These are phyloP conservation scores for Rhegmatorhina hoffmannsi DNA, from an alignment of 2,113 vertebrate genomes.

Conservation along the genomic window DNA sequence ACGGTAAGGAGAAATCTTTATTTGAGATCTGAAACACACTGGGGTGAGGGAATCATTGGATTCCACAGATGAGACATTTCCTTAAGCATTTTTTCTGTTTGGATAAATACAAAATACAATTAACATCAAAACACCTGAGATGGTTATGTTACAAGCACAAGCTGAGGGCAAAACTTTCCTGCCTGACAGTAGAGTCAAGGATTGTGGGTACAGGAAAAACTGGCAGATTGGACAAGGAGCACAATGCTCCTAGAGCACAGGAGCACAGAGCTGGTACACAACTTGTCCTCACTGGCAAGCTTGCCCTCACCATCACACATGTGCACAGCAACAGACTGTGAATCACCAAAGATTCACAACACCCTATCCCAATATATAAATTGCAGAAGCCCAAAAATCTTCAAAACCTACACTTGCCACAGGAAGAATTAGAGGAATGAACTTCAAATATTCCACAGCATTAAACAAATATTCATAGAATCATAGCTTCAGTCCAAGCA, in stretches of 20 bases:
- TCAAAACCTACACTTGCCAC: neutral
- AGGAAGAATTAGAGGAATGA: fast-evolving
- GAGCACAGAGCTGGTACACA: neutral
- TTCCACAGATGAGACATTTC: neutral
- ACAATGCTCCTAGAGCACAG: neutral
- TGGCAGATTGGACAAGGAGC: neutral
- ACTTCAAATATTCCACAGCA: neutral
- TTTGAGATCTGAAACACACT: neutral
- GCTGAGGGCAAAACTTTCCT: neutral
- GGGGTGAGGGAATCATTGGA: fast-evolving
- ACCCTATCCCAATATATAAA: neutral
- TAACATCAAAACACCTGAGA: neutral
- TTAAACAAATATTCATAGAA: neutral
- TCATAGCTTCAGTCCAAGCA: neutral
- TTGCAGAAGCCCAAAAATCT: neutral
- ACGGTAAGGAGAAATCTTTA: neutral
- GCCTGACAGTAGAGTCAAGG: fast-evolving
- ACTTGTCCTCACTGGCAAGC: neutral
- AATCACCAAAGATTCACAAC: neutral
- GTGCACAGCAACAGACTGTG: neutral
- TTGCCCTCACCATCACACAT: neutral
- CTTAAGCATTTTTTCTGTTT: neutral
- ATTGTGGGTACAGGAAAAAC: neutral
- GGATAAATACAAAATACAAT: neutral
- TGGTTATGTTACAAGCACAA: neutral